These are phyloP conservation scores for Oryzias dopingdopingensis DNA, from an alignment of 2,797 vertebrate species.

Conservation along the genomic window DNA sequence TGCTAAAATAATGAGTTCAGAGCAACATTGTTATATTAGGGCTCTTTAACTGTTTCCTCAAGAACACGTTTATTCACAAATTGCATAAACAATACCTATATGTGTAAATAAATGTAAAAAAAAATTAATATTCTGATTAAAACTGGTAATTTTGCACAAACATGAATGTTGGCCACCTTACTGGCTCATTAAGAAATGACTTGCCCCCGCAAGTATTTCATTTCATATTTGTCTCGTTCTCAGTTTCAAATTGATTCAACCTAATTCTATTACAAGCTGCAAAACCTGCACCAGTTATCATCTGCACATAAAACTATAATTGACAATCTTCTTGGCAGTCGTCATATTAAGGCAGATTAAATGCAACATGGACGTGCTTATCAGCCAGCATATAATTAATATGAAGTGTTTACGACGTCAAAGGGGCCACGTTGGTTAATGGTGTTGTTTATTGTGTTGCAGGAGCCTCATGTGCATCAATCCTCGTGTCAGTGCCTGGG, in stretches of 20 bases:
- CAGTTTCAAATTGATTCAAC: slow-evolving; percentile 58
- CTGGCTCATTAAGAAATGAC: slow-evolving; percentile 38
- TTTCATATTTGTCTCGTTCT: slow-evolving; percentile 43
- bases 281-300: slow-evolving; percentile 59
- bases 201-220: slow-evolving; percentile 25
- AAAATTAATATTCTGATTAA: too few relatives aligned
- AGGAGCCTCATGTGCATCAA: slow-evolving; percentile 68
- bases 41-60: not conserved
- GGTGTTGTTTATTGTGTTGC: slow-evolving; percentile 77
- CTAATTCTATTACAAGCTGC: slow-evolving; percentile 67
- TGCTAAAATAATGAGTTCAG: slow-evolving; percentile 4
- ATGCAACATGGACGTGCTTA: slow-evolving; percentile 52
- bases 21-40: slow-evolving; percentile 15
- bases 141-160: not conserved
- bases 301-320: slow-evolving; percentile 63
- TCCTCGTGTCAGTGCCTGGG: slow-evolving; percentile 68
- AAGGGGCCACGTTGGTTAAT: slow-evolving; percentile 70
- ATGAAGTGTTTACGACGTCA: slow-evolving; percentile 68
- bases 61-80: slow-evolving; percentile 4
- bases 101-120: too few relatives aligned
- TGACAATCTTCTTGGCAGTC: slow-evolving; percentile 61
- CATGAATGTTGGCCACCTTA: slow-evolving; percentile 6
- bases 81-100: not conserved
- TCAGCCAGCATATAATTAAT: slow-evolving; percentile 64
- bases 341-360: slow-evolving; percentile 66